A percentile compares a stretch with the other conserved stretches of the same genome.
These are phyloP conservation scores for Brachionus manjavacas DNA, from an alignment of 1,140 invertebrate species.

Conservation along the genomic window DNA sequence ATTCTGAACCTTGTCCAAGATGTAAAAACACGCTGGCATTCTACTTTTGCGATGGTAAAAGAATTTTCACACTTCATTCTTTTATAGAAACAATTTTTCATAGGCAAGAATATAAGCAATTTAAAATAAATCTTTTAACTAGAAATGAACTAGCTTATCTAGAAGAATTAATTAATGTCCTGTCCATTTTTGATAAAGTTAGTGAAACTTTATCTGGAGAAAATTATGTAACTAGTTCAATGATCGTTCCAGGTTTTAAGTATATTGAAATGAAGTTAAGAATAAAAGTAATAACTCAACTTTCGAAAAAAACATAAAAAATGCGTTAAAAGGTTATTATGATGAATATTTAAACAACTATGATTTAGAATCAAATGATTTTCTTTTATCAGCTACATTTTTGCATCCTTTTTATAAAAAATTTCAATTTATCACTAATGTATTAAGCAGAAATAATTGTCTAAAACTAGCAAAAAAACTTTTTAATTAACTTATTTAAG, in stretches of 20 bases:
- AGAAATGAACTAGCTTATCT: neutral
- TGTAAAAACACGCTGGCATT: slow-evolving; percentile 13
- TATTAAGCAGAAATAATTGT: neutral
- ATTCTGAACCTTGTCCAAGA: neutral
- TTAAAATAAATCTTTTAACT: neutral
- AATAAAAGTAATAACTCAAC: neutral
- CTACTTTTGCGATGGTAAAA: neutral
- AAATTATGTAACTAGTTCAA: no score
- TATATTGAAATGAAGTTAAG: no score
- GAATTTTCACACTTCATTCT: neutral
- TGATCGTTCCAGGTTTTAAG: no score
- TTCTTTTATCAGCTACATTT: neutral
- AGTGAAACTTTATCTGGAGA: no score
- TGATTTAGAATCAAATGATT: neutral
- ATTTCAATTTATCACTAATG: neutral
- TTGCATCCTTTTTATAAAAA: neutral
- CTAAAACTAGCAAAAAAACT: neutral
- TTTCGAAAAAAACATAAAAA: neutral
- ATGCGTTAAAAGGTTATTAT: neutral
- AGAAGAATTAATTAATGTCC: neutral
- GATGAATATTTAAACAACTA: neutral
- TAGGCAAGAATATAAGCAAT: neutral
- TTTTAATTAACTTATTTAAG: no score
- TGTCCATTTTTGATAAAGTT: neutral
- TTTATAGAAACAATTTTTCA: neutral